phyloP scores from a whole-genome alignment of 2,797 vertebrate genomes.

The Acanthurus leucopareius region DNA sequence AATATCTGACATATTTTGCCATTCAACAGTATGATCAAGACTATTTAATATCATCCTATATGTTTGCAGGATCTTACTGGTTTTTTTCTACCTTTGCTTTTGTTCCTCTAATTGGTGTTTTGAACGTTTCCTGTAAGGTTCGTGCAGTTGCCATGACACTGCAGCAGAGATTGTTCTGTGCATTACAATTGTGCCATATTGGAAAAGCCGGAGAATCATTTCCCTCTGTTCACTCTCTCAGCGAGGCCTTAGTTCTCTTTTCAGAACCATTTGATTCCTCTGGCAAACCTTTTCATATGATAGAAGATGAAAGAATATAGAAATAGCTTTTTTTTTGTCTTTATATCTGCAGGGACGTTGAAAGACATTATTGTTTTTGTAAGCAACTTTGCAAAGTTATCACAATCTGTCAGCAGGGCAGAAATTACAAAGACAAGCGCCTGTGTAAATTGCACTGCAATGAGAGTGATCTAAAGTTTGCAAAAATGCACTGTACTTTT shows the following conservation, averaged over 20 bases:
- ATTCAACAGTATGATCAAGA: too few relatives aligned
- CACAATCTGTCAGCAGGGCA: constrained; percentile 16
- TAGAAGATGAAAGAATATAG: constrained; percentile 52
- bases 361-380: constrained; percentile 43
- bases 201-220: constrained; percentile 36
- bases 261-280: constrained; percentile 46
- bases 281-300: constrained; percentile 38
- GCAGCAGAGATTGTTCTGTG: constrained; percentile 20
- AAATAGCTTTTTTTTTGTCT: constrained; percentile 6
- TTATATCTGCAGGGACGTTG: constrained; percentile 31
- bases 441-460: constrained; percentile 7
- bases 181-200: constrained; percentile 1
- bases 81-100: neutral
- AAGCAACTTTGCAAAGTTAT: constrained; percentile 36
- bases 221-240: constrained; percentile 39
- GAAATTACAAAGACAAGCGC: constrained; percentile 20
- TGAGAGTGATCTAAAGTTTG: constrained; percentile 14
- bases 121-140: constrained; percentile 41
- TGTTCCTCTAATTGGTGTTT: constrained; percentile 19
- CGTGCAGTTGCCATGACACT: constrained; percentile 69
- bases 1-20: too few relatives aligned
- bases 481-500: constrained; percentile 12
- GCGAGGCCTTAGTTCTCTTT: constrained; percentile 38
- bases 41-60: too few relatives aligned
- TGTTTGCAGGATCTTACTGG: constrained; percentile 21